phyloP scores from a whole-genome alignment of 2,797 vertebrate species.

The Sorex maritimensis region DNA sequence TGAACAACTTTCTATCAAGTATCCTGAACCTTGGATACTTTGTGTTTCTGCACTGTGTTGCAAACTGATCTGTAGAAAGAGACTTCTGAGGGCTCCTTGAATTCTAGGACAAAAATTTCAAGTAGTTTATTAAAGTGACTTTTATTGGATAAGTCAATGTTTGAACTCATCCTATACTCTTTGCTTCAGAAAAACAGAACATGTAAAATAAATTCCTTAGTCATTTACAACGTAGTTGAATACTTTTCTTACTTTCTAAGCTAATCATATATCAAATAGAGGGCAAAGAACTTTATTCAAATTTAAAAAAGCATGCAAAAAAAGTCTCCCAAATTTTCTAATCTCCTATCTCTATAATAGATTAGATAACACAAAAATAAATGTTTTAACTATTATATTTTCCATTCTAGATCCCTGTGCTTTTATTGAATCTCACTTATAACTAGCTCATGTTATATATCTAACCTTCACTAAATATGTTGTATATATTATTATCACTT shows the following conservation, averaged over 20 bases:
- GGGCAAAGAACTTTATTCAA: not conserved
- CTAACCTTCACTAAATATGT: not conserved
- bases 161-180: constrained; percentile 4
- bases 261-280: not conserved
- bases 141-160: not conserved
- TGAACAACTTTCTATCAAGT: not conserved
- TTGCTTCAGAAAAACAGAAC: constrained; percentile 39
- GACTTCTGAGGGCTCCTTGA: not conserved
- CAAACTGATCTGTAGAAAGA: not conserved
- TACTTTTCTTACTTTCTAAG: not conserved
- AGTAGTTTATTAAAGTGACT: not conserved
- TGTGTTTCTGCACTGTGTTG: not conserved
- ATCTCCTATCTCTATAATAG: constrained; percentile 3
- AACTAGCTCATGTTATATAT: not conserved
- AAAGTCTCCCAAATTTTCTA: not conserved
- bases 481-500: not conserved
- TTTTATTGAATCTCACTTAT: not conserved
- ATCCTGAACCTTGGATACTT: not conserved
- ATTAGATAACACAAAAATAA: constrained; percentile 24
- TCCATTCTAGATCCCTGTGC: not conserved
- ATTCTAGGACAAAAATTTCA: not conserved
- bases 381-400: not conserved
- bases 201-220: constrained; percentile 10
- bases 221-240: constrained; percentile 22
- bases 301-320: not conserved